Base-by-base conservation (phyloP, 2,888 invertebrate genomes). In the Polietes domitor region DNA sequence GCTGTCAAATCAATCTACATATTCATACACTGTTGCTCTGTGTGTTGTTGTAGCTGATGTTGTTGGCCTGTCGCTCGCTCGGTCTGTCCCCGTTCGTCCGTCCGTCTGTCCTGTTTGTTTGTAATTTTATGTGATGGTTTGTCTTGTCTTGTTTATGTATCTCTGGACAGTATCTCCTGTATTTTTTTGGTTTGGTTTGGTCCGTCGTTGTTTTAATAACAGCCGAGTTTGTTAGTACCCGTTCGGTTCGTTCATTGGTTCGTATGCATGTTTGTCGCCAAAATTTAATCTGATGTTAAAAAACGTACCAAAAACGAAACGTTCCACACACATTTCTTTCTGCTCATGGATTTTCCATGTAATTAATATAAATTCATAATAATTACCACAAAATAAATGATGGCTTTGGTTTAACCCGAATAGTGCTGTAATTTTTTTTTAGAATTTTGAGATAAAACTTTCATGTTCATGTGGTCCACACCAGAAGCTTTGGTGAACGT, bases 1-100 rank as follows among this genome's bases (percentile, higher is more conserved):
- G 65, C 83, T 83, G 80, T 80, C 83, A 80, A 78, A 83, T 83
- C 83, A 83, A 83, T 83, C 83, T 83, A 78, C 83, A 83, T 83
- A 83, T 83, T 80, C 80, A 78, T 80, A 80, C 75, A 75, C 53
- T 68, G 70, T 55, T 72, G 43, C 47, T n/a, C 55, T 58, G n/a
- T n/a, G 19, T 32, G 65, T 37, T 53, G 65, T 65, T 26, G 65
- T 74, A 63, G 50, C 37, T 9, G 32, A 41, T 63, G 21, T 32
- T 47, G 61, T 73, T 53, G 5, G 32, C 37, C 15, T 55, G 58
- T 28, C 26, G 7, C 5, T n/a, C n/a, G n/a, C n/a, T n/a, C 28
- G 21, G 58, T 32, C 32, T 32, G 32, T 32, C 32, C 32, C 32
- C 32, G 32, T 47, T n/a, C n/a, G 17, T 63, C 28, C n/a, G 63